Conservation (phyloP, 1,140 invertebrate genomes). For the Leptinotarsa undecemlineata region DNA sequence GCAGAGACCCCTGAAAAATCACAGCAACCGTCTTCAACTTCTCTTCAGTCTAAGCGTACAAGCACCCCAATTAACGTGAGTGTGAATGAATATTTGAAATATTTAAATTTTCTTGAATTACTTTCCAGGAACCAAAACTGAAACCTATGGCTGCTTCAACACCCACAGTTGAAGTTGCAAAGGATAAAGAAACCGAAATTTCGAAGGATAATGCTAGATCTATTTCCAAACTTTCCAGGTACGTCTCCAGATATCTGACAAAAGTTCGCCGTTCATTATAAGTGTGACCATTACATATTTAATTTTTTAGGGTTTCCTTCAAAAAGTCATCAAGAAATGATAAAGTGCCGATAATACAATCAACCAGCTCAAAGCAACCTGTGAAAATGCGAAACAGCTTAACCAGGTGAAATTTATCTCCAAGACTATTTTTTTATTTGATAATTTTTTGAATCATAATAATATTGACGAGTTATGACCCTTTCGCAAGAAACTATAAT, state of each 20-base stretch:
- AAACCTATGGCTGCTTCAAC: conserved; percentile 26
- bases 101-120: conserved; percentile 7
- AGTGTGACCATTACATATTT: not conserved
- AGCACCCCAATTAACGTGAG: conserved; percentile 22
- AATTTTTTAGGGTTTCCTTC: not conserved
- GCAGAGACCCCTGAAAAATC: not conserved
- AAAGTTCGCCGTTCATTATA: too few species aligned
- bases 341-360: not conserved
- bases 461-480: too few species aligned
- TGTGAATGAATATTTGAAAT: not conserved
- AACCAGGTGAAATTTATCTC: not conserved
- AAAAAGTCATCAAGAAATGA: not conserved
- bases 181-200: not conserved
- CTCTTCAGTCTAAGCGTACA: conserved; percentile 18
- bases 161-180: not conserved
- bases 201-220: not conserved
- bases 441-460: too few species aligned
- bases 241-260: not conserved
- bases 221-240: not conserved
- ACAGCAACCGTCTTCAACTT: not conserved
- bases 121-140: conserved; percentile 20
- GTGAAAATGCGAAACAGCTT: not conserved
- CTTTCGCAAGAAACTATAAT: too few species aligned
- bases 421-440: too few species aligned
- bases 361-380: not conserved